A percentile compares a stretch with the other conserved stretches of the same genome.
Conservation (phyloP, 2,113 vertebrate species). For the Dipodomys stephensi region DNA sequence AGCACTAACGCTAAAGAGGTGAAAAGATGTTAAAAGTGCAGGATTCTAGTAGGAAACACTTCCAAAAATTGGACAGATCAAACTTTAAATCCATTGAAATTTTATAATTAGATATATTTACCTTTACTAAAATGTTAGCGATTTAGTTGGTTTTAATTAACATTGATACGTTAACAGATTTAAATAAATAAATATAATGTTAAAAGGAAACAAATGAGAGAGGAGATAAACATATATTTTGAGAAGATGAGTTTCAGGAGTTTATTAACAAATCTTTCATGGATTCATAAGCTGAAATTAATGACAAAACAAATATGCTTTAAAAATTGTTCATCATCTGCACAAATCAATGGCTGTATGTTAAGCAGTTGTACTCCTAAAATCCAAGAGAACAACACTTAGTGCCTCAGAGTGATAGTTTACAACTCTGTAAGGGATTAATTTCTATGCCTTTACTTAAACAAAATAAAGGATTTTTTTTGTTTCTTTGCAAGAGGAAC, state of each 20-base stretch:
- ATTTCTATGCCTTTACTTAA: background rate
- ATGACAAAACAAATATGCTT: background rate
- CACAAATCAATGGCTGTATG: background rate
- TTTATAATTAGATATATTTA: background rate
- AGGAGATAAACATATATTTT: background rate
- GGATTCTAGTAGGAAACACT: background rate
- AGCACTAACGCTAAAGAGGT: background rate
- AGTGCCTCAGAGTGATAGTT: background rate
- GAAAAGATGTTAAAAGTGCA: background rate
- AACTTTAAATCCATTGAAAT: background rate
- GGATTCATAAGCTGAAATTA: background rate
- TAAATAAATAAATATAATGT: conserved; percentile 11
- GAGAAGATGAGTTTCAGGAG: background rate
- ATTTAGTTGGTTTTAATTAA: background rate
- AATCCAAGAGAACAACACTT: background rate
- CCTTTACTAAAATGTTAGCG: background rate
- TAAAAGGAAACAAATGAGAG: background rate
- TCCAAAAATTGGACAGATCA: background rate
- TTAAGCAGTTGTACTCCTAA: background rate
- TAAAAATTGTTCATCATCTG: background rate
- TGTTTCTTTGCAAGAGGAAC: background rate
- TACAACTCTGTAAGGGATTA: background rate
- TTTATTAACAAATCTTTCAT: background rate
- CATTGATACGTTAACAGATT: background rate
- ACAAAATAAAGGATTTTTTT: background rate